Percentiles rank a stretch among this genome's conserved stretches.
Conservation (phyloP, 2,113 vertebrate genomes). For the Oryctolagus cuniculus region mOryCun1.1 NC_091438.1:116132501-116133000, state of each 20-base stretch:
- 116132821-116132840: slow-evolving; percentile 93
- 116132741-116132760: slow-evolving; percentile 53
- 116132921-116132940: not conserved
- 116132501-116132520: not conserved
- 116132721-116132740: slow-evolving; percentile 51
- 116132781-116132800: slow-evolving; percentile 91
- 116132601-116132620: not conserved
- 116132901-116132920: accelerated
- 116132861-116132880: not conserved
- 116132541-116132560: slow-evolving; percentile 12
- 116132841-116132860: accelerated
- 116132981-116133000: not conserved
- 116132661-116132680: slow-evolving; percentile 60
- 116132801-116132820: slow-evolving; percentile 95
- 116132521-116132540: not conserved
- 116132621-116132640: not conserved
- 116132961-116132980: not conserved
- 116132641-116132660: not conserved
- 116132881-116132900: not conserved
- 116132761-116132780: slow-evolving; percentile 89
- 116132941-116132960: not conserved
- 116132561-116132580: not conserved
- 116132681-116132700: slow-evolving; percentile 25
- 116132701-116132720: slow-evolving; percentile 29
- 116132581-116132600: slow-evolving; percentile 3